Conservation (phyloP, 2,888 invertebrate species). For the Sphecodes monilicornis region DNA sequence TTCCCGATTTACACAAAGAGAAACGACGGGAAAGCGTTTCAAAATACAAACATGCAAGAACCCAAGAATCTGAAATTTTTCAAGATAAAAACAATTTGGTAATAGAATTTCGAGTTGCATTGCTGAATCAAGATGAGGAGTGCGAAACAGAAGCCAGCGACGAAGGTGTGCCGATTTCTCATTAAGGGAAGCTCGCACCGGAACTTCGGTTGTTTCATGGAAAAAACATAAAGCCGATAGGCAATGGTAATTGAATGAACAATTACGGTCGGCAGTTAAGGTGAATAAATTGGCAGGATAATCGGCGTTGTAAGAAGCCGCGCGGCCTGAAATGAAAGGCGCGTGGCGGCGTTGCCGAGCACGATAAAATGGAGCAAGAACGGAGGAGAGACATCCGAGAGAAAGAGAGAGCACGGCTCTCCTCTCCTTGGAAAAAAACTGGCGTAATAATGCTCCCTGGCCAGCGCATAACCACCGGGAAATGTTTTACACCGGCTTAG, state of each 20-base stretch:
- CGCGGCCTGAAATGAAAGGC: slow-evolving; percentile 39
- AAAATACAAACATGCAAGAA: too few species aligned
- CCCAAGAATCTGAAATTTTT: neutral
- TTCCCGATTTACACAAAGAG: too few species aligned
- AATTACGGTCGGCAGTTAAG: slow-evolving; percentile 58
- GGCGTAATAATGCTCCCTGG: slow-evolving; percentile 34
- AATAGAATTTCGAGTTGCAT: neutral
- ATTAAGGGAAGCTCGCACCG: slow-evolving; percentile 33
- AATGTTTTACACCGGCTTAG: slow-evolving; percentile 32
- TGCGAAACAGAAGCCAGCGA: slow-evolving; percentile 24
- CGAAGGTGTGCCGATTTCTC: slow-evolving; percentile 22
- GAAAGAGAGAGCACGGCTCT: neutral
- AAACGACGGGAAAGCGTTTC: too few species aligned
- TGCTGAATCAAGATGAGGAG: neutral
- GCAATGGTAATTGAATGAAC: slow-evolving; percentile 66
- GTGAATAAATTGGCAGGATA: slow-evolving; percentile 64
- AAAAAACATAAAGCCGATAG: slow-evolving; percentile 61
- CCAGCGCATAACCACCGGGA: slow-evolving; percentile 25
- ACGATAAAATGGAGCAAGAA: slow-evolving; percentile 27
- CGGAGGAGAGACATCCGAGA: slow-evolving; percentile 8
- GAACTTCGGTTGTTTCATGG: slow-evolving; percentile 47
- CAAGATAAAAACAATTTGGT: neutral
- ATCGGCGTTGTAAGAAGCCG: slow-evolving; percentile 56
- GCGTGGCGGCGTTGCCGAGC: slow-evolving; percentile 33
- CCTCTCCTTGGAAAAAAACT: slow-evolving; percentile 17